Base-by-base conservation (phyloP, 2,797 vertebrate species). In the Selene dorsalis region DNA sequence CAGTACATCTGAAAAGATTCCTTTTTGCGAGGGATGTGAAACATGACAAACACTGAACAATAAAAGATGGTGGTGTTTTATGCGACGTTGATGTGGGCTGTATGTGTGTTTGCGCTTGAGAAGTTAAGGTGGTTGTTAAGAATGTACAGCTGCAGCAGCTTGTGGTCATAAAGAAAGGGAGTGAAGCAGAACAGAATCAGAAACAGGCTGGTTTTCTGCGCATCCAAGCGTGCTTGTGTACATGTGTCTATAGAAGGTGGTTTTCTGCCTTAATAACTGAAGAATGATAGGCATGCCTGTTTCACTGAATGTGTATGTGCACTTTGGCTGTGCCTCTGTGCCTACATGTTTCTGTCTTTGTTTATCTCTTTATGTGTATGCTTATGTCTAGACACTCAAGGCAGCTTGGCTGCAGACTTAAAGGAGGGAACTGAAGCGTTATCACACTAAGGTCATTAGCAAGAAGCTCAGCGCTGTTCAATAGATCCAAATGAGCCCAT, bases 401-500 rank as follows among this genome's bases (percentile, higher is more conserved):
- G 55, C 70, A 76, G 57, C 79, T 47, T 83, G 68, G 66, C 52
- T 48, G 39, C 67, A 85, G 77, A 80, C 72, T 80, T 83, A 80
- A 77, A 83, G 68, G 52, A 81, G 87, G 67, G 52, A 90, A 88
- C 26, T 84, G 75, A 88, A 84, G 80, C 45, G 20, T 84, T 87
- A 88, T 87, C 74, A 73, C 77, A 77, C 70, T 52, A 56, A 82
- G 82, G 81, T 90, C 85, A 87, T 90, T 90, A 88, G 75, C 73
- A 79, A 76, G 77, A 85, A 78, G 75, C 82, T 86, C 76, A 87
- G 77, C 58, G 60, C 73, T 86, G 67, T 83, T 91, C 82, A 88
- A 81, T 76, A 84, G 73, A 83, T 79, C 77, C 77, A 91, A 90
- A 89, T 83, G 60, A 81, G 69, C 67, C 75, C 63, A 88, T 91